Conservation (phyloP, 37 sponge, comb jelly and placozoan genomes). For the Cliona cf. orientalis region DNA sequence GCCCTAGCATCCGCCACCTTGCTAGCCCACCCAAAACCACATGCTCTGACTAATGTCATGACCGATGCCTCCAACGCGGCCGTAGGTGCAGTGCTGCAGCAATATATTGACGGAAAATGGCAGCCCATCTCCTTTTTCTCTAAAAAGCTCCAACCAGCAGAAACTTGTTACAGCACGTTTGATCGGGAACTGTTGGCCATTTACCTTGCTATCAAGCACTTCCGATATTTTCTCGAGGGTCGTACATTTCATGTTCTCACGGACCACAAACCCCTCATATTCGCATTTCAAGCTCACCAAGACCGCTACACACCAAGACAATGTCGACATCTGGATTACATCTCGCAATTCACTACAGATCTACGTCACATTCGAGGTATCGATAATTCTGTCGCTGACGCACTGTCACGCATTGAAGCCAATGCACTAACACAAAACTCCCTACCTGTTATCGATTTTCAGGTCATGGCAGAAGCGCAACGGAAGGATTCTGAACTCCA, state of each 20-base stretch:
- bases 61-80: conserved; percentile 65
- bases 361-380: conserved; percentile 55
- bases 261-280: conserved; percentile 71
- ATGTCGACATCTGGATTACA: conserved; percentile 57
- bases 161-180: conserved; percentile 72
- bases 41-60: conserved; percentile 47
- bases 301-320: conserved; percentile 61
- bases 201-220: conserved; percentile 65
- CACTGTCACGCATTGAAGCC: conserved; percentile 59
- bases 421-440: conserved; percentile 35
- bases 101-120: conserved; percentile 43
- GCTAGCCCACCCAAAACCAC: conserved; percentile 28
- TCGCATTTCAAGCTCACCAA: conserved; percentile 14
- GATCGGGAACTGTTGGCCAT: conserved; percentile 68
- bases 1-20: conserved; percentile 56
- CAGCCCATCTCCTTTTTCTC: conserved; percentile 66
- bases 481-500: conserved; percentile 35
- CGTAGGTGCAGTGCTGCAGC: conserved; percentile 68
- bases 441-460: conserved; percentile 40
- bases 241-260: conserved; percentile 54
- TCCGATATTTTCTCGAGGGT: conserved; percentile 67
- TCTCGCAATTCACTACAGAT: conserved; percentile 62
- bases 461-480: conserved; percentile 51
- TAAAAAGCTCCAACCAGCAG: conserved; percentile 41
- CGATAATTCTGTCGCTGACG: conserved; percentile 68